phyloP scores from a whole-genome alignment of 2,797 vertebrate genomes.

The Sorex maritimensis region DNA sequence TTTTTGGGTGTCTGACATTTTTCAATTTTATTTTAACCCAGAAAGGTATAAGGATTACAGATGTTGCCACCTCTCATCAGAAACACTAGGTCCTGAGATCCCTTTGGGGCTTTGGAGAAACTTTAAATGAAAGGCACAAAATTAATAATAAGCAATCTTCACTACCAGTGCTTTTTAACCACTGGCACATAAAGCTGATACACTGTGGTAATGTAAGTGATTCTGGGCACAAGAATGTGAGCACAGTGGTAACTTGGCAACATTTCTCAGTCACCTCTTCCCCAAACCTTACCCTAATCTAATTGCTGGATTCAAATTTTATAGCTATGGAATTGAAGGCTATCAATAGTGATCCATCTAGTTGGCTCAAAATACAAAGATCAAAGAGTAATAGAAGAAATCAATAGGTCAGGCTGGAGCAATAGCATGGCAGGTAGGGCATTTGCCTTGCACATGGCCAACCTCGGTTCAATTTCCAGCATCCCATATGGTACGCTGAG shows the following conservation, averaged over 20 bases:
- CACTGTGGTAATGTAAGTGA: not conserved
- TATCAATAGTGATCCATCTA: not conserved
- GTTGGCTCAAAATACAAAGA: not conserved
- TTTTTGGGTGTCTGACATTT: constrained; percentile 75
- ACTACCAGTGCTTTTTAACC: constrained; percentile 10
- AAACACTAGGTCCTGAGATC: not conserved
- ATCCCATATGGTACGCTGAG: too few relatives aligned
- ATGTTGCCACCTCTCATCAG: constrained; percentile 29
- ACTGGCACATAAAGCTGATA: not conserved
- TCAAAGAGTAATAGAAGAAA: too few relatives aligned
- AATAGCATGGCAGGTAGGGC: too few relatives aligned
- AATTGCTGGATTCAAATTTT: not conserved
- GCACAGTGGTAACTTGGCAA: not conserved
- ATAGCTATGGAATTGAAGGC: not conserved
- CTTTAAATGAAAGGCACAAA: constrained; percentile 23
- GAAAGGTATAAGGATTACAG: constrained; percentile 64
- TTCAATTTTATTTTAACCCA: constrained; percentile 78
- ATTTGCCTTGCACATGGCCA: too few relatives aligned
- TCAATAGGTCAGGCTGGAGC: not conserved
- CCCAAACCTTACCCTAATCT: not conserved
- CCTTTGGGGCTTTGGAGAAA: constrained; percentile 34
- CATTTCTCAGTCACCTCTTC: not conserved
- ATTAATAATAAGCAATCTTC: constrained; percentile 40
- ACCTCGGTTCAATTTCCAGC: too few relatives aligned
- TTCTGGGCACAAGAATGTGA: not conserved